Base-by-base conservation (phyloP, 2,797 vertebrate species). In the Podargus strigoides region DNA sequence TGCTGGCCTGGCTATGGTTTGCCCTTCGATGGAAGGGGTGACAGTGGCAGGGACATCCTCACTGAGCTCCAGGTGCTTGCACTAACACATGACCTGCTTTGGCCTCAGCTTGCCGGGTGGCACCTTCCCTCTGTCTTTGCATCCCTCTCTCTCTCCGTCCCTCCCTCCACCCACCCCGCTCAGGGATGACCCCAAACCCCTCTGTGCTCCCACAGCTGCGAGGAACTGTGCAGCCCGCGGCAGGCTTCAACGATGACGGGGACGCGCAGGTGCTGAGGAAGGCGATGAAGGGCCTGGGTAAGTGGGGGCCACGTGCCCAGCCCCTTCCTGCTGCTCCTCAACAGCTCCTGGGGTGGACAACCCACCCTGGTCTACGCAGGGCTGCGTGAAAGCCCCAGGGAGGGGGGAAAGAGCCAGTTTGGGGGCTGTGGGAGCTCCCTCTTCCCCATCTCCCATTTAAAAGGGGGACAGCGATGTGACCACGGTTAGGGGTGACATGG, bases 261-360 rank as follows among this genome's bases (percentile, higher is more conserved):
- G 99, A 99, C 4, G 99, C 98, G 2, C 98, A 99, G 95, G 98
- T 98, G 8, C 97, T 99, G 77, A 98, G 99, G 97, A 99, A 99
- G 97, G 99, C 99, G 1, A 99, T 99, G 99, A 99, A 99, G 96
- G 99, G 99, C 42, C 97, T 99, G 30, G 99, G 99, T 99, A 97
- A 86, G 98, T 27, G 3, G 52, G 21, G 23, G 10, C 13, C 4
- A 1, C 12, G 18, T 12, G 16, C 60, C 44, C 53, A 50, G 52
- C 18, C 19, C 44, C 12, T 79, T 66, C 23, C 58, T 62, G 37
- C 44, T 66, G 58, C 52, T 87, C 44, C 46, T 50, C 32, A 56
- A 34, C n/a, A 49, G 28, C 55, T 60, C 20, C 22, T 63, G 36
- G 52, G 39, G 44, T 56, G 77, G 41, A 64, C 68, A 92, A 56